phyloP scores from a whole-genome alignment of 92 coral and sea anemone genomes.

The Epizoanthus stellaris region DNA sequence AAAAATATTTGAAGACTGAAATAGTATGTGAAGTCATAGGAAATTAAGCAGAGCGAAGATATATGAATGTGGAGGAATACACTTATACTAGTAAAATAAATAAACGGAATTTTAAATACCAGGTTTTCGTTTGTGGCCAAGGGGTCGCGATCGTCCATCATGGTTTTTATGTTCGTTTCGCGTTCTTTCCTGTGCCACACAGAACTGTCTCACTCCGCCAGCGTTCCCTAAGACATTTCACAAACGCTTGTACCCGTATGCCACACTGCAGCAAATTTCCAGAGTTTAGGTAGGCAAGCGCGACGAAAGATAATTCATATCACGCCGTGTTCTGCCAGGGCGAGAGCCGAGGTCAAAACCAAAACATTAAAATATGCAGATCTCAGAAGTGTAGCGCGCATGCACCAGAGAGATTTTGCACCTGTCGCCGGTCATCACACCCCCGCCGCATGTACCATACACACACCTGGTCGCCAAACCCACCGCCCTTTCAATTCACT shows the following conservation, averaged over 20 bases:
- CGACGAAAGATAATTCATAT: conserved; percentile 27
- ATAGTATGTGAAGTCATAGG: not conserved
- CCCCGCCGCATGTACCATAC: conserved; percentile 22
- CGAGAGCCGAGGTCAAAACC: conserved; percentile 22
- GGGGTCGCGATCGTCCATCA: conserved; percentile 91
- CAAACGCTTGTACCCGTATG: not conserved
- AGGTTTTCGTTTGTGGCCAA: conserved; percentile 87
- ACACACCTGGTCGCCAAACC: conserved; percentile 24
- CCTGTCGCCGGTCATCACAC: conserved; percentile 36
- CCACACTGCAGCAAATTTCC: conserved; percentile 2
- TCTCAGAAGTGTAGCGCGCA: conserved; percentile 26
- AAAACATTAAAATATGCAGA: conserved; percentile 48
- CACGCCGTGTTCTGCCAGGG: conserved; percentile 24
- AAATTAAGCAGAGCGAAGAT: not conserved
- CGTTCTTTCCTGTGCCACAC: not conserved
- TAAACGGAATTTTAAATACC: conserved; percentile 71
- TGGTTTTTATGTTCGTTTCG: conserved; percentile 25
- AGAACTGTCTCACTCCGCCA: not conserved
- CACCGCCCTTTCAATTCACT: conserved; percentile 39
- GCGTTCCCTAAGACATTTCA: conserved; percentile 15
- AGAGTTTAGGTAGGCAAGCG: not conserved
- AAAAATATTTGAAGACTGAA: not conserved
- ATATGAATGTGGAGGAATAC: not conserved
- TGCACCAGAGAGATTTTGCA: conserved; percentile 12
- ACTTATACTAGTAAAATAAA: conserved; percentile 5